Conservation (phyloP, 1,140 invertebrate genomes). For the Mya arenaria region DNA sequence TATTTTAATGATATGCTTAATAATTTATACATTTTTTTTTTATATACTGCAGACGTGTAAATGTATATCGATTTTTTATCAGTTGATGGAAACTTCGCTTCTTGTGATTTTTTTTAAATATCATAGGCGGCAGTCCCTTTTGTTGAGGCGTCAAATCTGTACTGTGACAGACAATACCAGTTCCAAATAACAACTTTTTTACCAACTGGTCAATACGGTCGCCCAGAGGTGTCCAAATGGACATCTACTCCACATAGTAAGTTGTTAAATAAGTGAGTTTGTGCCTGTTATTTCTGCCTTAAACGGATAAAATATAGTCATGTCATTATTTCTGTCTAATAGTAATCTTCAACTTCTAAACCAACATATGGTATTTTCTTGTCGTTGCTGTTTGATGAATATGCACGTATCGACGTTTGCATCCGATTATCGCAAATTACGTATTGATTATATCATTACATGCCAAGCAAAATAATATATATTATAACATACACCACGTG, state of each 20-base stretch:
- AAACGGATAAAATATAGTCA: background rate
- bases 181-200: background rate
- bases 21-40: too few species aligned
- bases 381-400: background rate
- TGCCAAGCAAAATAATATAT: background rate
- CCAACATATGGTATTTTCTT: background rate
- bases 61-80: too few species aligned
- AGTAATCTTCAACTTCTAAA: background rate
- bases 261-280: background rate
- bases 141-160: background rate
- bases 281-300: background rate
- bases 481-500: background rate
- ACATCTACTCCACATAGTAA: conserved; percentile 14
- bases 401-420: too few species aligned
- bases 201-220: background rate
- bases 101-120: background rate
- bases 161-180: conserved; percentile 13
- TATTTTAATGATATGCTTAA: too few species aligned
- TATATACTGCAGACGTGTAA: too few species aligned
- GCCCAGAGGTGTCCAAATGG: background rate
- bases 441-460: background rate
- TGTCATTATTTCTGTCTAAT: background rate
- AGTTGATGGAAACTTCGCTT: background rate
- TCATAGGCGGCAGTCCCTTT: background rate
- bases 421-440: background rate